phyloP scores from a whole-genome alignment of 2,888 invertebrate species.

The Ommatoiulus sabulosus region DNA sequence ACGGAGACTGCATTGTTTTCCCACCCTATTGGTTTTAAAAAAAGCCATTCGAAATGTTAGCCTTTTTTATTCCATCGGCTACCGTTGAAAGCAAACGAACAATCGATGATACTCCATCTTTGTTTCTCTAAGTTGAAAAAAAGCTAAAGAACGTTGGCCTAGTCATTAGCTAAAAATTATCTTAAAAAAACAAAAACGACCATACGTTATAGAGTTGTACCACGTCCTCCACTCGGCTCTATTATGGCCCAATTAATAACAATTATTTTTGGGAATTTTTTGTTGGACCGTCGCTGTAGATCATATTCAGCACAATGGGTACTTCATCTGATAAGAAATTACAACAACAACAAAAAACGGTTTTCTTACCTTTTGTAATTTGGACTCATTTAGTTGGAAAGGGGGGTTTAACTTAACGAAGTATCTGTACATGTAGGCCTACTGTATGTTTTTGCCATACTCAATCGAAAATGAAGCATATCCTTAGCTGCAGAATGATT shows the following conservation, averaged over 20 bases:
- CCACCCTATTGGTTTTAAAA: neutral
- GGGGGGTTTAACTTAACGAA: neutral
- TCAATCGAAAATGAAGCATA: too few relatives aligned
- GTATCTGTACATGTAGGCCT: neutral
- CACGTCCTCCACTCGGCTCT: neutral
- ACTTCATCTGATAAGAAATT: neutral
- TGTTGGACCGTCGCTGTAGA: neutral
- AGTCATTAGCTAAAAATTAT: neutral
- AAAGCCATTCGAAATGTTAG: neutral
- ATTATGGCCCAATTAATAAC: slow-evolving; percentile 32
- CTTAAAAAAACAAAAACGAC: neutral
- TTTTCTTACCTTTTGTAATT: neutral
- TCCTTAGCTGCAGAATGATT: too few relatives aligned
- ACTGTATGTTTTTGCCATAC: too few relatives aligned
- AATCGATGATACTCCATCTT: slow-evolving; percentile 11
- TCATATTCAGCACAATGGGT: slow-evolving; percentile 15
- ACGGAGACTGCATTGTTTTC: neutral
- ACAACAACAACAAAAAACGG: neutral
- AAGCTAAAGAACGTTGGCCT: slow-evolving; percentile 24
- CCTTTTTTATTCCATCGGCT: neutral
- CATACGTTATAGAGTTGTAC: neutral
- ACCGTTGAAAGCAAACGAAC: slow-evolving; percentile 22
- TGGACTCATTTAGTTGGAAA: slow-evolving; percentile 19
- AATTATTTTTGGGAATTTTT: neutral
- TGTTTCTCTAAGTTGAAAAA: slow-evolving; percentile 9